Evolutionary conservation across 2,888 invertebrate species (phyloP).

Genomic region (Argyra leucocephala): DNA sequence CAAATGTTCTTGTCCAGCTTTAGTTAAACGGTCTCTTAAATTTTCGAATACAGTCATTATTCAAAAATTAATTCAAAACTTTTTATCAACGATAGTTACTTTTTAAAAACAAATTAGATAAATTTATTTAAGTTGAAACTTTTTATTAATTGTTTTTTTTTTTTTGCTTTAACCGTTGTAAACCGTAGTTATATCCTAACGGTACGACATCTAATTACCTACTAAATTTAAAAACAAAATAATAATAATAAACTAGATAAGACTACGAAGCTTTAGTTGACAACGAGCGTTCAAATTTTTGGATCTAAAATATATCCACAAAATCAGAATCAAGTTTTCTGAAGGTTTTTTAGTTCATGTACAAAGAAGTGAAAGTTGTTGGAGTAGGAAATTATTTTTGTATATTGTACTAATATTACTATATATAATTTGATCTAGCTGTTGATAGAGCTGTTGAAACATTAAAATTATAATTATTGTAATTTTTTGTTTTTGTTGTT

Average conservation of each 20-base stretch:
- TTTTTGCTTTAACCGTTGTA: not conserved
- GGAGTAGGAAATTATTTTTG: not conserved
- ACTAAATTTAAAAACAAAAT: not conserved
- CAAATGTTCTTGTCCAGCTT: slow-evolving; percentile 70
- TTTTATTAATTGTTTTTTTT: not conserved
- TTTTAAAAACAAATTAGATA: not conserved
- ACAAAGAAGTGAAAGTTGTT: slow-evolving; percentile 6
- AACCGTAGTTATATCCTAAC: slow-evolving; percentile 1
- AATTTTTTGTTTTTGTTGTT: not conserved
- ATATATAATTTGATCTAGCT: not conserved
- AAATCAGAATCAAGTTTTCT: not conserved
- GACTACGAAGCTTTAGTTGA: not conserved
- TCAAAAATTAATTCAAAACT: not conserved
- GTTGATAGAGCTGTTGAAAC: not conserved
- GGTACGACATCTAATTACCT: slow-evolving; percentile 1
- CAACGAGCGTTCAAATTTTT: not conserved
- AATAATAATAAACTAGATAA: not conserved
- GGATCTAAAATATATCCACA: slow-evolving; percentile 2
- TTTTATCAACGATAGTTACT: slow-evolving; percentile 15
- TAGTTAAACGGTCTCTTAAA: slow-evolving; percentile 47
- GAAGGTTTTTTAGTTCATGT: not conserved
- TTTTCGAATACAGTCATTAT: slow-evolving; percentile 49
- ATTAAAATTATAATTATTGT: not conserved
- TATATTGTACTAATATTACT: not conserved
- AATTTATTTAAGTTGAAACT: not conserved